phyloP scores from a whole-genome alignment of 2,113 vertebrate genomes.

The Pogonocichla stellata region DNA sequence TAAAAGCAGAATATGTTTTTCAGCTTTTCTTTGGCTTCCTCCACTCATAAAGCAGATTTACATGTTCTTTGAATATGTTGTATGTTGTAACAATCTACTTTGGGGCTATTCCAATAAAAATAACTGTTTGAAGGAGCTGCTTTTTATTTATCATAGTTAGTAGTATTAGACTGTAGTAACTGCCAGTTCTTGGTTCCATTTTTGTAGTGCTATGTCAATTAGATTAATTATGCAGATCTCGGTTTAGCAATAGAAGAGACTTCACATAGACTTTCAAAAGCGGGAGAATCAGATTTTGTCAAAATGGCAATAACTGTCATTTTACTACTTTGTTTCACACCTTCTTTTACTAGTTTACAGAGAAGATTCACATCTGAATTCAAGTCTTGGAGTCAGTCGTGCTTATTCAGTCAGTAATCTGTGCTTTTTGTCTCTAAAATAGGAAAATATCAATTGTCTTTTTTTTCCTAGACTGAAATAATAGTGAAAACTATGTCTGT shows the following conservation, averaged over 20 bases:
- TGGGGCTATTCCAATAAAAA: neutral
- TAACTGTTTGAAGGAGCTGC: neutral
- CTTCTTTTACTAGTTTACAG: neutral
- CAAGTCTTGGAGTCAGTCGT: neutral
- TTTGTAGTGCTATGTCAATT: neutral
- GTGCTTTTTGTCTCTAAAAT: neutral
- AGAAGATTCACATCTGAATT: neutral
- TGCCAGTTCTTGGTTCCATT: neutral
- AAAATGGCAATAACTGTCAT: neutral
- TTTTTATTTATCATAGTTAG: neutral
- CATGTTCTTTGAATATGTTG: neutral
- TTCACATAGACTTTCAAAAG: neutral
- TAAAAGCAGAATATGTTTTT: conserved; percentile 50
- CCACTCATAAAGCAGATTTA: neutral
- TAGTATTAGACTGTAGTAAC: neutral
- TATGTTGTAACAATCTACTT: neutral
- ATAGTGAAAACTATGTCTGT: neutral
- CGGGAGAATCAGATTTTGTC: neutral
- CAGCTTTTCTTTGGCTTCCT: neutral
- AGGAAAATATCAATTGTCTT: neutral
- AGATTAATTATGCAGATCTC: neutral
- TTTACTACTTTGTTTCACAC: neutral
- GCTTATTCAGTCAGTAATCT: neutral
- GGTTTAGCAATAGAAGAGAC: neutral
- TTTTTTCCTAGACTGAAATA: neutral